Evolutionary conservation across 2,797 vertebrate genomes (phyloP).

Genomic region (Synaphobranchus kaupii): DNA sequence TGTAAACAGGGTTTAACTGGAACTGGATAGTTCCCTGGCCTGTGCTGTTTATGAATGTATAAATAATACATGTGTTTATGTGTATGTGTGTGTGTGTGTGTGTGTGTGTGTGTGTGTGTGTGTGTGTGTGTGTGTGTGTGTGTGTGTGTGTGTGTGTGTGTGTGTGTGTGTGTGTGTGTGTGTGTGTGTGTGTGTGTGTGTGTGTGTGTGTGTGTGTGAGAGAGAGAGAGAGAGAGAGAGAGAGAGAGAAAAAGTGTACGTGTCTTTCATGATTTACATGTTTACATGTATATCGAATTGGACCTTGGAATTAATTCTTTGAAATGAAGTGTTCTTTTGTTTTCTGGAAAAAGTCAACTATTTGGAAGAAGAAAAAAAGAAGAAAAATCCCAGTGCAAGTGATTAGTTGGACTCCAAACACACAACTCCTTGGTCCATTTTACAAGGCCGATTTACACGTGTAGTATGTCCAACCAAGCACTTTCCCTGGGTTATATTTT

Average conservation of each 20-base stretch:
- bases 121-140: too few relatives aligned
- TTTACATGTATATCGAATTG: not conserved
- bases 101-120: not conserved
- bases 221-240: too few relatives aligned
- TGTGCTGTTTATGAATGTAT: not conserved
- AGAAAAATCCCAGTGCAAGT: not conserved
- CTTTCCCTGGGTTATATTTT: not conserved
- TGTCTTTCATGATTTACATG: not conserved
- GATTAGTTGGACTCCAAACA: not conserved
- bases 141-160: not conserved
- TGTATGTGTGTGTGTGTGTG: not conserved
- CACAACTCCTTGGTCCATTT: not conserved
- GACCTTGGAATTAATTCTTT: conserved; percentile 1
- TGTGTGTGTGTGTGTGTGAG: too few relatives aligned
- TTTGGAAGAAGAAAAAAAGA: not conserved
- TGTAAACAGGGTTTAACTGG: not conserved
- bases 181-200: not conserved
- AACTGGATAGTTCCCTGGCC: not conserved
- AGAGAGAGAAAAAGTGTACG: not conserved
- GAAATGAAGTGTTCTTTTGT: not conserved
- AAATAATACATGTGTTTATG: too few relatives aligned
- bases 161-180: not conserved
- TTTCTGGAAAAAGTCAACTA: not conserved
- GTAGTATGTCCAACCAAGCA: not conserved
- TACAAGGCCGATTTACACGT: not conserved